Evolutionary conservation across 2,888 invertebrate species (phyloP).

Genomic region (Hypselothyrea guttata): DNA sequence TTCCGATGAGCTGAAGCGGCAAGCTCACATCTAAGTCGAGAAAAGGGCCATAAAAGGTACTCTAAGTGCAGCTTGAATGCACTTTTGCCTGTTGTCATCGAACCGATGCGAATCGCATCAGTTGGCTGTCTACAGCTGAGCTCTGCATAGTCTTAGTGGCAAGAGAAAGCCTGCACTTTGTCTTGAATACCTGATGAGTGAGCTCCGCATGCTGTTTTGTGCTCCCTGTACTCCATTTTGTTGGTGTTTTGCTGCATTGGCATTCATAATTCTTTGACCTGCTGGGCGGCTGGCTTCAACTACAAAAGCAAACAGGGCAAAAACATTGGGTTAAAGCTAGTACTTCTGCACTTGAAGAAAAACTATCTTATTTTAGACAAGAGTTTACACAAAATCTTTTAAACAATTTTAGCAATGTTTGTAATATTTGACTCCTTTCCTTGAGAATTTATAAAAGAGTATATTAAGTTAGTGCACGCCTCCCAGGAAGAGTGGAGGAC

Average conservation of each 20-base stretch:
- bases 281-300: constrained; percentile 41
- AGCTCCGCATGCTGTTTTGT: constrained; percentile 21
- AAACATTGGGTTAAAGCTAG: constrained; percentile 44
- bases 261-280: constrained; percentile 65
- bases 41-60: no score
- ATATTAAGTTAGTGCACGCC: no score
- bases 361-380: no score
- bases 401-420: no score
- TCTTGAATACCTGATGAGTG: constrained; percentile 7
- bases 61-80: constrained; percentile 6
- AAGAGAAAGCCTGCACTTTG: neutral
- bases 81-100: constrained; percentile 35
- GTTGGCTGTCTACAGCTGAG: neutral
- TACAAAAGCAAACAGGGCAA: constrained; percentile 56
- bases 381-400: no score
- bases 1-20: no score
- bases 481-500: no score
- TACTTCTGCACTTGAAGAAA: no score
- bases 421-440: no score
- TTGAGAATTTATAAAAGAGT: no score
- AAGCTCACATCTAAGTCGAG: no score
- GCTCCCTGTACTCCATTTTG: constrained; percentile 16
- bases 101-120: constrained; percentile 31
- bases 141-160: constrained; percentile 15
- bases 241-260: constrained; percentile 23